These are phyloP conservation scores for Chromoteleia sp. DNA, from an alignment of 2,888 invertebrate species.

Conservation along the genomic window DNA sequence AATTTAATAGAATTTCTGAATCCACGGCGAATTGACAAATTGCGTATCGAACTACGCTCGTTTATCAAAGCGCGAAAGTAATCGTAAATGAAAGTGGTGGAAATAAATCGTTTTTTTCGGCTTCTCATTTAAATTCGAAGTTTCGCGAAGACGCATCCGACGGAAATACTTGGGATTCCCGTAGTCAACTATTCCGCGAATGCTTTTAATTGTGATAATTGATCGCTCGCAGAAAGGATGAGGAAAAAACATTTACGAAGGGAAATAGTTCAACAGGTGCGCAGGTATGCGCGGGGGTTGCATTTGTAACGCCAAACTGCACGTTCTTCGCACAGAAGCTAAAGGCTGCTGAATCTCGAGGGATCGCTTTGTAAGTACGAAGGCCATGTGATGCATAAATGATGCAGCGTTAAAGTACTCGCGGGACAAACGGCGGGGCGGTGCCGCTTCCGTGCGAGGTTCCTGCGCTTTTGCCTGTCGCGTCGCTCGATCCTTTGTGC, in stretches of 20 bases:
- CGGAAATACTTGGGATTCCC: slow-evolving; percentile 22
- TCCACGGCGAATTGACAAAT: too few relatives aligned
- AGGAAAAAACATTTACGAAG: slow-evolving; percentile 50
- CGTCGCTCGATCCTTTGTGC: slow-evolving; percentile 70
- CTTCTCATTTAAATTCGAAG: slow-evolving; percentile 24
- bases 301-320: slow-evolving; percentile 73
- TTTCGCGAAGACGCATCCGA: slow-evolving; percentile 1
- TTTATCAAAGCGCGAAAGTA: too few relatives aligned
- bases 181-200: slow-evolving; percentile 37
- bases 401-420: slow-evolving; percentile 80
- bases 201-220: slow-evolving; percentile 62
- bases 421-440: slow-evolving; percentile 75
- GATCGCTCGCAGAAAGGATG: slow-evolving; percentile 40
- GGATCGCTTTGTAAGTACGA: slow-evolving; percentile 82
- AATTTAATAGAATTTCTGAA: too few relatives aligned
- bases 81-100: too few relatives aligned
- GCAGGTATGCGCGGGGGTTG: slow-evolving; percentile 58
- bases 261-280: slow-evolving; percentile 74
- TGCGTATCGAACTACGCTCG: too few relatives aligned
- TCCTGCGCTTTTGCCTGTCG: slow-evolving; percentile 76
- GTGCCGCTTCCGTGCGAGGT: slow-evolving; percentile 75
- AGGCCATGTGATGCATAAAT: slow-evolving; percentile 81
- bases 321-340: slow-evolving; percentile 75
- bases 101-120: slow-evolving; percentile 10
- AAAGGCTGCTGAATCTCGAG: slow-evolving; percentile 78